Evolutionary conservation across 2,888 invertebrate species (phyloP).

Genomic region (Yponomeuta cagnagella): DNA sequence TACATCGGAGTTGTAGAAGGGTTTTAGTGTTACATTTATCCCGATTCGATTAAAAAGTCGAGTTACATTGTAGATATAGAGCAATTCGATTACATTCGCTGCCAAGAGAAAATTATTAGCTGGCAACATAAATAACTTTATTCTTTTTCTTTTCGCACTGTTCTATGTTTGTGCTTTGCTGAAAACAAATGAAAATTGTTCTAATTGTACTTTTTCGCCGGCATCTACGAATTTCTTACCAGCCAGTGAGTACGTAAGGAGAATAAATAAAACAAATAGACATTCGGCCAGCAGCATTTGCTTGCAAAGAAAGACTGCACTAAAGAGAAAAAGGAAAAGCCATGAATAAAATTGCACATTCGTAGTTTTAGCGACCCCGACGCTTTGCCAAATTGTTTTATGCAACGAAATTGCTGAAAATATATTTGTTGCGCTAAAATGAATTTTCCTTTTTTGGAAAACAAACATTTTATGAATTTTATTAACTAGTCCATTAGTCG

Average conservation of each 20-base stretch:
- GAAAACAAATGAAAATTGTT: not conserved
- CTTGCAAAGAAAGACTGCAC: not conserved
- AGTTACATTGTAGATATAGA: not conserved
- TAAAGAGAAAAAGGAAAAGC: not conserved
- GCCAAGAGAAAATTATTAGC: not conserved
- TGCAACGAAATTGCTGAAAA: not conserved
- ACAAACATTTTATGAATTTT: not conserved
- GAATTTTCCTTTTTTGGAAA: not conserved
- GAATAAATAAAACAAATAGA: not conserved
- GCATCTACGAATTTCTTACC: not conserved
- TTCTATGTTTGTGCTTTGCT: not conserved
- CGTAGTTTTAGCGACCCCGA: not conserved
- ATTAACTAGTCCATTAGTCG: too few relatives aligned
- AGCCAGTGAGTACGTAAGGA: not conserved
- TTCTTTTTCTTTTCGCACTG: not conserved
- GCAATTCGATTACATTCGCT: not conserved
- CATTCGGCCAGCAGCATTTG: not conserved
- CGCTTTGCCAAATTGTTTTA: conserved; percentile 12
- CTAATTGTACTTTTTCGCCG: not conserved
- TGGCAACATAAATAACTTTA: not conserved
- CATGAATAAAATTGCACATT: conserved; percentile 9
- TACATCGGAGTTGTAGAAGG: not conserved
- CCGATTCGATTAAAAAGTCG: not conserved
- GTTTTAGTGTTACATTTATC: not conserved
- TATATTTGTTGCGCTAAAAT: not conserved